phyloP scores from a whole-genome alignment of 2,888 invertebrate species.

The Anoncus sp. region DNA sequence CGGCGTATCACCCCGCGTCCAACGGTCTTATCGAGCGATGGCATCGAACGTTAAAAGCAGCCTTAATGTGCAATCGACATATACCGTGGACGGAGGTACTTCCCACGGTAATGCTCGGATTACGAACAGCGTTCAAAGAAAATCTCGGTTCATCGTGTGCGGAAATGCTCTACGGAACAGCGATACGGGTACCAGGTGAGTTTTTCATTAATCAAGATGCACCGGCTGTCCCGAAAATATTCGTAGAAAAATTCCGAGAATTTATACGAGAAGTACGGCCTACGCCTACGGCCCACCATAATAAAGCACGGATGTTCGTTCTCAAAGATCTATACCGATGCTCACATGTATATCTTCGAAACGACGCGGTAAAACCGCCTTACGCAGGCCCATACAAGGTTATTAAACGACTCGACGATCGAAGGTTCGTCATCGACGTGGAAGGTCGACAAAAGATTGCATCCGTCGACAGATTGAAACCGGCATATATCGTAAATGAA shows the following conservation, averaged over 20 bases:
- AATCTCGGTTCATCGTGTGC: slow-evolving; percentile 46
- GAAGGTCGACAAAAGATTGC: slow-evolving; percentile 55
- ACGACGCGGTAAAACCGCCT: slow-evolving; percentile 58
- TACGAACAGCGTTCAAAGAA: slow-evolving; percentile 23
- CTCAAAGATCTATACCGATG: slow-evolving; percentile 35
- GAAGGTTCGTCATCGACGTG: slow-evolving; percentile 56
- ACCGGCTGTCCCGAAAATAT: no score
- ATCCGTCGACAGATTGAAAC: slow-evolving; percentile 66
- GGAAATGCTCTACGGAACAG: slow-evolving; percentile 64
- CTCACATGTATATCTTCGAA: slow-evolving; percentile 55
- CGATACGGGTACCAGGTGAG: no score
- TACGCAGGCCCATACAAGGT: slow-evolving; percentile 69
- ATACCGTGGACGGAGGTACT: slow-evolving; percentile 25
- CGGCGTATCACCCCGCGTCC: no score
- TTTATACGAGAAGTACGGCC: no score
- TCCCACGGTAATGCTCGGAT: slow-evolving; percentile 23
- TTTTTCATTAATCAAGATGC: no score
- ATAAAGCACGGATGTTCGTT: background rate
- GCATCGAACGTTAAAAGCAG: slow-evolving; percentile 72
- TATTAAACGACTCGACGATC: slow-evolving; percentile 51
- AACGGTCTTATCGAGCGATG: slow-evolving; percentile 74
- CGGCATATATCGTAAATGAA: slow-evolving; percentile 45
- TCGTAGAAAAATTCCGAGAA: no score
- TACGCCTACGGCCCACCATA: no score
- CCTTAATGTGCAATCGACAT: slow-evolving; percentile 61